Evolutionary conservation across 30 jellyfish, hydroid and myxozoan genomes (phyloP), one percentile per base, ranked within the genome.

Genomic region (Mastigias papua): DNA sequence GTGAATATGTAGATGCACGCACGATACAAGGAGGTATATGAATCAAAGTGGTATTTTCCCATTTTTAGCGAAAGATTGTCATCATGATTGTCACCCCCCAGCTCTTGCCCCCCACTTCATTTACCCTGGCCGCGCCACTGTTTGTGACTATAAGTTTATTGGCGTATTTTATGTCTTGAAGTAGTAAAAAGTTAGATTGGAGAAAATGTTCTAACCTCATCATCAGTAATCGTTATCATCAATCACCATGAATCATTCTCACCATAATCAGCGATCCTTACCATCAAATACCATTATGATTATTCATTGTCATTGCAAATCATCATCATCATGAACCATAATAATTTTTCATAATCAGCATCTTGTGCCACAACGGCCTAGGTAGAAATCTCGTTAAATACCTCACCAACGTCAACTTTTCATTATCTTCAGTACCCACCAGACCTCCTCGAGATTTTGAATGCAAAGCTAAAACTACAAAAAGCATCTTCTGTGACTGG

Each of bases 21-120:
- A 77, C 88, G 13, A 34, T 1, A 32, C 77, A 77, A 51, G 88
- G 88, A 57, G 76, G 88, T 77, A 77, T 37, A n/a, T n/a, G n/a
- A n/a, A n/a, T n/a, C n/a, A n/a, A n/a, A n/a, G n/a, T n/a, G n/a
- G n/a, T n/a, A n/a, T n/a, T n/a, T n/a, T n/a, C n/a, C n/a, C n/a
- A n/a, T n/a, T n/a, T n/a, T n/a, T n/a, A n/a, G n/a, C n/a, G n/a
- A n/a, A n/a, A n/a, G n/a, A n/a, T n/a, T n/a, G n/a, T n/a, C n/a
- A n/a, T n/a, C n/a, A n/a, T n/a, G n/a, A n/a, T n/a, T n/a, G n/a
- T n/a, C n/a, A n/a, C n/a, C n/a, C n/a, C n/a, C n/a, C n/a, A n/a
- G n/a, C n/a, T n/a, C n/a, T n/a, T n/a, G n/a, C n/a, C n/a, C n/a
- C n/a, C n/a, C n/a, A n/a, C n/a, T n/a, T n/a, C n/a, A n/a, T n/a